Evolutionary conservation across 2,888 invertebrate species (phyloP).

Genomic region (Lysandra coridon): DNA sequence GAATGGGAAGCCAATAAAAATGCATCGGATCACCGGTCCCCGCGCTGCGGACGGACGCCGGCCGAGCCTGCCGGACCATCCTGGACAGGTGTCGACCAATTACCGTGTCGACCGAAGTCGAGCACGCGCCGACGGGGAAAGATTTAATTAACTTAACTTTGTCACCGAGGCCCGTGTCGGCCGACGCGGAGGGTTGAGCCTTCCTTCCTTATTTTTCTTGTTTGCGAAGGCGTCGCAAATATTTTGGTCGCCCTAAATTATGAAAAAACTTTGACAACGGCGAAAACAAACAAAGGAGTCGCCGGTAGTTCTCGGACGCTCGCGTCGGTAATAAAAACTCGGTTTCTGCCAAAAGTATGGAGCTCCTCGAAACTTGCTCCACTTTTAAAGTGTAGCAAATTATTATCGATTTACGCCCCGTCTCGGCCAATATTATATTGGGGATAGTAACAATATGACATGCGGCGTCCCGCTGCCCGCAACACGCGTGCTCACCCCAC

Average conservation of each 20-base stretch:
- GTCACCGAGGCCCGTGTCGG: neutral
- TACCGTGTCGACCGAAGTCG: neutral
- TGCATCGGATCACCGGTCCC: neutral
- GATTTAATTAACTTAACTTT: neutral
- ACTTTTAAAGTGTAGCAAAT: neutral
- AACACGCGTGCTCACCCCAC: neutral
- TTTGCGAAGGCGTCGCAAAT: neutral
- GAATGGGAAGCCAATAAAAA: neutral
- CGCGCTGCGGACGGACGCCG: neutral
- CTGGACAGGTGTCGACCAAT: neutral
- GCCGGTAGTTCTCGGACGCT: neutral
- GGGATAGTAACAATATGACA: neutral
- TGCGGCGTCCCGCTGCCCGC: neutral
- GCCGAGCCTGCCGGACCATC: neutral
- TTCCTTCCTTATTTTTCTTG: neutral
- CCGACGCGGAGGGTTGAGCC: neutral
- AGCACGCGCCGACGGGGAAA: neutral
- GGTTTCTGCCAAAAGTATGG: neutral
- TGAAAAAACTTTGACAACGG: neutral
- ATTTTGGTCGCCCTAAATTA: neutral
- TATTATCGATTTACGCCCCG: neutral
- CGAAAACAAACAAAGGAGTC: conserved; percentile 9
- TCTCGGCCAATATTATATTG: neutral
- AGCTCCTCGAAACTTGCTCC: neutral
- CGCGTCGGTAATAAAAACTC: neutral